Evolutionary conservation across 2,113 vertebrate genomes (phyloP), one percentile per base, ranked within the genome.

Genomic region (Formicarius rufipectus): DNA sequence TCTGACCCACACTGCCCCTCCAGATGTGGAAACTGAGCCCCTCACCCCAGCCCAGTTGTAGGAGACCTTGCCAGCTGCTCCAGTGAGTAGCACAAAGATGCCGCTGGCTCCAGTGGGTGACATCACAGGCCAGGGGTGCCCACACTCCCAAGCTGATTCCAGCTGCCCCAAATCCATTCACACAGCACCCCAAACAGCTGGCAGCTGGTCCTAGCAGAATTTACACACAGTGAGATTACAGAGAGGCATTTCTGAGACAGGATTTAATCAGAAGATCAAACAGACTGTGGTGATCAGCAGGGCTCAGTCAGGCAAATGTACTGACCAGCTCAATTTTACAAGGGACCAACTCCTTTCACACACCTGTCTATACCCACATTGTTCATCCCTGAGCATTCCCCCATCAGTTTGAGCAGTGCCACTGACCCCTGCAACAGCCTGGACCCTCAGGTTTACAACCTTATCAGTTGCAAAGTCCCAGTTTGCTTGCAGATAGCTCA

Each of bases 41-140:
- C 39, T 49, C 62, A 4, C 22, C 27, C 62, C 4, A 2, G 10
- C 39, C 23, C 31, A 0, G 15, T 0, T 23, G 1, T 9, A 19
- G 33, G 37, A 25, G 52, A 23, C 14, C 10, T 24, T 33, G 12
- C 14, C 0, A 1, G 20, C 4, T 9, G 0, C 47, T 8, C 33
- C 21, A 2, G 3, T 4, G 25, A 12, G 8, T 18, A 11, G 25
- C 59, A 56, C 18, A 18, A 9, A 68, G 21, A 9, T 27, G 12
- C 20, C 21, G 2, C 20, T 4, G 42, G 25, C 64, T 27, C n/a
- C 76, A 8, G 20, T 1, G 58, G 28, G 42, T 11, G 24, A 23
- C n/a, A 6, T 1, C n/a, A 19, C 7, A 19, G 42, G 33, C 62
- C 50, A 75, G 22, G 33, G 22, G 8, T 59, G 30, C 44, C 28